Evolutionary conservation across 92 coral and sea anemone species (phyloP).

Genomic region (Umimayanthus kanabou): DNA sequence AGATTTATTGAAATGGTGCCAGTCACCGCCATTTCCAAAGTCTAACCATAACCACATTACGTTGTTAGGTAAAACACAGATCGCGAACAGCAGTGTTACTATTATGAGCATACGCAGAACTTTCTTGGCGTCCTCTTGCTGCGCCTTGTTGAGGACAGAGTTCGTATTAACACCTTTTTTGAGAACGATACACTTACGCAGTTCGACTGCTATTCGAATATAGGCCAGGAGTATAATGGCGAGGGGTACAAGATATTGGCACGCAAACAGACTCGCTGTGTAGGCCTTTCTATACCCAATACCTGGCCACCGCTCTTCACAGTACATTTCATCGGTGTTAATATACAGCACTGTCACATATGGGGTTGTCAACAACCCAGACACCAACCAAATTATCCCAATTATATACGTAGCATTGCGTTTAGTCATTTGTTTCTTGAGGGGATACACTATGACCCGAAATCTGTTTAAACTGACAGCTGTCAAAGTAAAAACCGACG

Average conservation of each 20-base stretch:
- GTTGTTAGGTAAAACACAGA: conserved; percentile 89
- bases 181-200: conserved; percentile 59
- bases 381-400: conserved; percentile 68
- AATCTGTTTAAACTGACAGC: conserved; percentile 93
- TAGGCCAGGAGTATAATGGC: conserved; percentile 70
- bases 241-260: conserved; percentile 86
- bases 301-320: conserved; percentile 81
- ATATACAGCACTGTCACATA: conserved; percentile 63
- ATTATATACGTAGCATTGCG: conserved; percentile 58
- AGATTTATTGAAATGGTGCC: conserved; percentile 72
- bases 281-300: conserved; percentile 67
- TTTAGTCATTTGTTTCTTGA: conserved; percentile 77
- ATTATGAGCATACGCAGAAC: conserved; percentile 96
- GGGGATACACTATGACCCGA: conserved; percentile 94
- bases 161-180: conserved; percentile 57
- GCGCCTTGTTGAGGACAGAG: conserved; percentile 78
- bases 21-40: conserved; percentile 79
- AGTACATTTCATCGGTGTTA: conserved; percentile 36
- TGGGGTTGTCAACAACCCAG: conserved; percentile 62
- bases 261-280: conserved; percentile 74
- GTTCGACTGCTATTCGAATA: conserved; percentile 76
- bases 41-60: conserved; percentile 98
- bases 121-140: conserved; percentile 81
- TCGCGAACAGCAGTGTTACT: conserved; percentile 91
- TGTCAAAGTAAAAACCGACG: conserved; percentile 88